Evolutionary conservation across 1,140 invertebrate genomes (phyloP), one percentile per base, ranked within the genome.

Genomic region (Reticulitermes speratus): DNA sequence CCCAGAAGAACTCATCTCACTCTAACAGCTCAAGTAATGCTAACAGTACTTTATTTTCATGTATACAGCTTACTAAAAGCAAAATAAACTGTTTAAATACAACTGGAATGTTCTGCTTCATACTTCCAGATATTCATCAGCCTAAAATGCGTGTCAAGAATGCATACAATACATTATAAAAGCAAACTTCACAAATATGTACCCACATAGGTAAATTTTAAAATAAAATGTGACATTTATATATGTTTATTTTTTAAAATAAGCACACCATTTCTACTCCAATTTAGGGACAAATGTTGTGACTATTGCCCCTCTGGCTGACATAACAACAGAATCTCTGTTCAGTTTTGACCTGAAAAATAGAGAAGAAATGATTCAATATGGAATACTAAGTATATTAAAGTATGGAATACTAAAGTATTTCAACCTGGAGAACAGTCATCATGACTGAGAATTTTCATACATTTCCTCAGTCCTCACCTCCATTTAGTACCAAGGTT

Each of bases 281-380:
- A 75, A 8, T 52, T 90, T 89, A 44, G 90, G 89, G 44, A 90
- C 89, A 86, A 90, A 91, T 84, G 89, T 90, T 59, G 91, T 85
- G 30, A 91, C 88, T 82, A 91, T 86, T 32, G 91, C 91, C 83
- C 90, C 90, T 52, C 90, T 90, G 0, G 90, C 87, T 23, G 89
- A 88, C 44, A 91, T 88, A 25, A 89, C 89, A 83, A 91, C 87
- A n/a, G 82, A 88, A 23, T 90, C 87, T 19, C 90, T 88, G 48
- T 75, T 55, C 16, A 90, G 85, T 86, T 90, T 91, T 23, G 87
- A 88, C 44, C 91, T 90, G 87, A 86, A 91, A 90, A 85, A 88
- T 38, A 88, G 45, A 69, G 19, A 55, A 21, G 14, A 55, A 5
- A 21, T 19, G 19, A 55, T 55, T 55, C 52, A 55, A 55, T 21